These are phyloP conservation scores for Lutjanus argentimaculatus DNA, from an alignment of 2,797 vertebrate species.

Conservation along the genomic window DNA sequence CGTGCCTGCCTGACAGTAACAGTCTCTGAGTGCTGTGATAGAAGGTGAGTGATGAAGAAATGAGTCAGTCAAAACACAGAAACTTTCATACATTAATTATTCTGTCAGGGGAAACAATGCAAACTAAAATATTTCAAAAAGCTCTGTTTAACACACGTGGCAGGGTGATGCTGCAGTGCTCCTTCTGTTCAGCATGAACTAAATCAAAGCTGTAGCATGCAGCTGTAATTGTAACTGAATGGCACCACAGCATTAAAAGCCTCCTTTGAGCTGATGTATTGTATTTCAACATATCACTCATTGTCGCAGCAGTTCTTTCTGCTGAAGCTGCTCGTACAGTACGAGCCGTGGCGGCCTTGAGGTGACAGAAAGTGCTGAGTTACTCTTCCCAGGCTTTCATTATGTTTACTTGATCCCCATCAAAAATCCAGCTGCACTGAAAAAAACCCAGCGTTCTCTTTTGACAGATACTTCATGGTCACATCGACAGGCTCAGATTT, in stretches of 20 bases:
- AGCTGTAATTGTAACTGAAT: conserved; percentile 49
- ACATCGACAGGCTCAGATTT: conserved; percentile 39
- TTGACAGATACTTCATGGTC: conserved; percentile 18
- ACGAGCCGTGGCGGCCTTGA: conserved; percentile 30
- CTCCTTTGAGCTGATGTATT: conserved; percentile 54
- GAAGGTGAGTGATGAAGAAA: conserved; percentile 29
- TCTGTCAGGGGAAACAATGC: conserved; percentile 19
- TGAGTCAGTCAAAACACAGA: conserved; percentile 16
- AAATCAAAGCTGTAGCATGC: conserved; percentile 39
- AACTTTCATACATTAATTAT: conserved; percentile 30
- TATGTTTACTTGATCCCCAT: conserved; percentile 56
- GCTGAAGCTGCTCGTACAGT: conserved; percentile 54
- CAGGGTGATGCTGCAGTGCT: background rate
- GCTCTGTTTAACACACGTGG: conserved; percentile 2
- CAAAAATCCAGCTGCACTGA: conserved; percentile 15
- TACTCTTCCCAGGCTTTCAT: conserved; percentile 56
- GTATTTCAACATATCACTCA: conserved; percentile 63
- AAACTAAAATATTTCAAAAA: conserved; percentile 26
- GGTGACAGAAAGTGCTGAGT: conserved; percentile 68
- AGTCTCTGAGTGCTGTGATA: conserved; percentile 14
- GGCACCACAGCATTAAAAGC: conserved; percentile 40
- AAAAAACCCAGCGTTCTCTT: conserved; percentile 17
- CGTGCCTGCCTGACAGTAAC: conserved; percentile 23
- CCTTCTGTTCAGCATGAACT: conserved; percentile 1
- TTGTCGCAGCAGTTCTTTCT: conserved; percentile 55